These are phyloP conservation scores for Eulemur rufifrons DNA, from an alignment of 2,113 vertebrate genomes.

Conservation along the genomic window DNA sequence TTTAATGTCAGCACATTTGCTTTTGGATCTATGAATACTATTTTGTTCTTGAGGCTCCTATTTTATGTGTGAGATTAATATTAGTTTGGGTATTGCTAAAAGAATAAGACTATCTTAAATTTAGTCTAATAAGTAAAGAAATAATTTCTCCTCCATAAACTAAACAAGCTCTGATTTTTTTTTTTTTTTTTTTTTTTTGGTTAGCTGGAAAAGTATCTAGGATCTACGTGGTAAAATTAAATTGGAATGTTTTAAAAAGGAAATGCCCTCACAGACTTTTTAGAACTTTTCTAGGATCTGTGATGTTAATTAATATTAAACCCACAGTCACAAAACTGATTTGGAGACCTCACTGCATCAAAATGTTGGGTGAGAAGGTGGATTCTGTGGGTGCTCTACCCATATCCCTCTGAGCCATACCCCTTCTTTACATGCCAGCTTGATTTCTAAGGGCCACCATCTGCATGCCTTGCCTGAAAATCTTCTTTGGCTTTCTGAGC, in stretches of 20 bases:
- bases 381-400: neutral
- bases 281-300: neutral
- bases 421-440: no score
- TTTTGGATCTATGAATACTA: constrained; percentile 41
- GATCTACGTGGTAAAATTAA: constrained; percentile 2
- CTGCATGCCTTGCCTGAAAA: neutral
- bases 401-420: neutral
- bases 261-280: neutral
- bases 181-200: neutral
- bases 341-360: neutral
- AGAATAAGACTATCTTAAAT: constrained; percentile 44
- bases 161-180: neutral
- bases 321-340: neutral
- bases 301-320: neutral
- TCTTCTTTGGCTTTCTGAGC: neutral
- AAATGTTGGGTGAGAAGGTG: no score
- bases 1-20: constrained; percentile 60
- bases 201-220: neutral
- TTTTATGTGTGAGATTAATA: constrained; percentile 37
- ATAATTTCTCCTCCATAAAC: constrained; percentile 51
- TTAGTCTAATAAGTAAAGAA: constrained; percentile 22
- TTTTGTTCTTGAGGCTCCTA: constrained; percentile 26
- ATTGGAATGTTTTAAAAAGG: neutral
- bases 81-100: constrained; percentile 30
- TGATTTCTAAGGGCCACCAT: neutral